Evolutionary conservation across 2,113 vertebrate species (phyloP).

Genomic region (Microtus pennsylvanicus): DNA sequence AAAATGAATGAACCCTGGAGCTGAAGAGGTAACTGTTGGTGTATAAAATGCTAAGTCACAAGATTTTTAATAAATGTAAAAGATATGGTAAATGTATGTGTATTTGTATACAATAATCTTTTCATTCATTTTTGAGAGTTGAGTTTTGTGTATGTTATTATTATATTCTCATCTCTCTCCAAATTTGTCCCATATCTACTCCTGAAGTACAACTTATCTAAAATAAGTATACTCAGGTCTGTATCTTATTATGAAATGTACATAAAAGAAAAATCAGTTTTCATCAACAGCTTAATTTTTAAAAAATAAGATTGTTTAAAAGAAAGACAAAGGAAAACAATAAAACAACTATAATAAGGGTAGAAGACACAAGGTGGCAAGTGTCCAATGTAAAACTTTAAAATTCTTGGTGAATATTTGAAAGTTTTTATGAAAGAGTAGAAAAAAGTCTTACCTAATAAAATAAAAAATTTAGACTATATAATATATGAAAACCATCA

Average conservation of each 20-base stretch:
- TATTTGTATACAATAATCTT: not conserved
- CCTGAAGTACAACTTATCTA: not conserved
- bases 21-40: not conserved
- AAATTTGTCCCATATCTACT: not conserved
- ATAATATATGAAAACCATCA: constrained; percentile 41
- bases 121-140: not conserved
- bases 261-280: constrained; percentile 9
- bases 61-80: not conserved
- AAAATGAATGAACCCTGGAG: constrained; percentile 43
- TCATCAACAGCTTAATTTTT: not conserved
- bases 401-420: constrained; percentile 38
- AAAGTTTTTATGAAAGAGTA: constrained; percentile 48
- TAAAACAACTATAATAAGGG: not conserved
- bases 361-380: not conserved
- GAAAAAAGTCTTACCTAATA: constrained; percentile 20
- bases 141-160: not conserved
- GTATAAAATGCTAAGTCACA: constrained; percentile 7
- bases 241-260: constrained; percentile 38
- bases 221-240: not conserved
- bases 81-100: not conserved
- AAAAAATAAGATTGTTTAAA: not conserved
- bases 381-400: not conserved
- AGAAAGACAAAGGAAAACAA: not conserved
- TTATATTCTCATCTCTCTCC: not conserved
- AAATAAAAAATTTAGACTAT: not conserved